Percentiles rank a stretch among this genome's conserved stretches.
Conservation (phyloP, 1,140 invertebrate species). For the Cyphomyrmex costatus region DNA sequence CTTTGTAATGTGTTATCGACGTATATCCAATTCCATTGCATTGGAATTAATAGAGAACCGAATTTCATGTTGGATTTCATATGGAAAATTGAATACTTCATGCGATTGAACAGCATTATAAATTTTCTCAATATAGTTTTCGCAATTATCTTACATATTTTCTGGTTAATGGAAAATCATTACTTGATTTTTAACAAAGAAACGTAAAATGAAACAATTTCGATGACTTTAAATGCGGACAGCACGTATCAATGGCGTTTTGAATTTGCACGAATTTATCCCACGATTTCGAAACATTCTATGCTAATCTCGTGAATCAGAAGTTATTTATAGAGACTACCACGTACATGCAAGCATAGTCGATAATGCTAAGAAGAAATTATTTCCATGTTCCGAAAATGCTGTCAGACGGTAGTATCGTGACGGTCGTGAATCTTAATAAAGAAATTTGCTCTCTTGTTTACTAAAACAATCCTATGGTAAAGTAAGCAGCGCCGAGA, state of each 20-base stretch:
- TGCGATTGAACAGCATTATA: slow-evolving; percentile 8
- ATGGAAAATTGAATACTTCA: neutral
- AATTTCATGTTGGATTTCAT: slow-evolving; percentile 20
- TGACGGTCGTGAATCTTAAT: slow-evolving; percentile 41
- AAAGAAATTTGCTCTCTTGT: slow-evolving; percentile 54
- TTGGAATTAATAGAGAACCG: slow-evolving; percentile 24
- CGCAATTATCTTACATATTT: slow-evolving; percentile 9
- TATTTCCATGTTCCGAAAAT: slow-evolving; percentile 22
- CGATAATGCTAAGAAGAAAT: slow-evolving; percentile 14
- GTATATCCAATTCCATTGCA: slow-evolving; percentile 41
- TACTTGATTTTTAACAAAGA: neutral
- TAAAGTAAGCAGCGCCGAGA: slow-evolving; percentile 44
- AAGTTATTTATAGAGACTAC: slow-evolving; percentile 1
- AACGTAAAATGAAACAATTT: neutral
- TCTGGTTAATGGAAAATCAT: neutral
- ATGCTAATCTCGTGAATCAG: neutral
- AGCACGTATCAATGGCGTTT: neutral
- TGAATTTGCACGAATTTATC: neutral
- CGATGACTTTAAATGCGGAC: neutral
- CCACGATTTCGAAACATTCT: neutral
- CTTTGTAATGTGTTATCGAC: slow-evolving; percentile 21
- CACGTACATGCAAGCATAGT: neutral
- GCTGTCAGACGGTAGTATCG: slow-evolving; percentile 12
- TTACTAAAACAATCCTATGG: slow-evolving; percentile 39
- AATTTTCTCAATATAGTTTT: slow-evolving; percentile 15